Conservation (phyloP, 2,888 invertebrate species). For the Oxycera nigricornis region DNA sequence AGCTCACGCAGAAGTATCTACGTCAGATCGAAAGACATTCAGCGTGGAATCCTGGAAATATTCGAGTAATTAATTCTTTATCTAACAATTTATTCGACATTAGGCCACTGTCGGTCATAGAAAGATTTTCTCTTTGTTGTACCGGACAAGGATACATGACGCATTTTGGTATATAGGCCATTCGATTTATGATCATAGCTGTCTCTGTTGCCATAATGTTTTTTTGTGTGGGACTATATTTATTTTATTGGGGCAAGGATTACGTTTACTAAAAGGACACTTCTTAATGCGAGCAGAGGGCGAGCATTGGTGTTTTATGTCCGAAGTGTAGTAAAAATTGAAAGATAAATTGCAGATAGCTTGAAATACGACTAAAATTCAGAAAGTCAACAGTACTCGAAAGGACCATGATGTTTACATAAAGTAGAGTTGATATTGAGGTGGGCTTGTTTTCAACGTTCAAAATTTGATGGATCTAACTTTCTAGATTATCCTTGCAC, state of each 20-base stretch:
- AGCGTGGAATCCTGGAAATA: constrained; percentile 2
- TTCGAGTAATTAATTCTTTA: constrained; percentile 28
- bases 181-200: neutral
- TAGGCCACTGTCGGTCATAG: neutral
- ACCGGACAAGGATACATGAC: neutral
- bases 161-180: neutral
- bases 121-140: neutral
- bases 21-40: neutral
- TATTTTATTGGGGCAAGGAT: neutral
- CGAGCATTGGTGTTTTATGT: neutral
- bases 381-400: neutral
- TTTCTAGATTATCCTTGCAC: too few relatives aligned
- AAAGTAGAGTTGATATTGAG: too few relatives aligned
- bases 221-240: neutral
- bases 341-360: neutral
- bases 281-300: neutral
- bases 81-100: neutral
- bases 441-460: too few relatives aligned
- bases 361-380: neutral
- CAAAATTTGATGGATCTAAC: too few relatives aligned
- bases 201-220: neutral
- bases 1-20: too few relatives aligned
- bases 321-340: neutral
- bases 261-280: neutral
- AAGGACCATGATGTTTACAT: too few relatives aligned